phyloP scores from a whole-genome alignment of 2,888 invertebrate genomes.

The Nomada fabriciana region DNA sequence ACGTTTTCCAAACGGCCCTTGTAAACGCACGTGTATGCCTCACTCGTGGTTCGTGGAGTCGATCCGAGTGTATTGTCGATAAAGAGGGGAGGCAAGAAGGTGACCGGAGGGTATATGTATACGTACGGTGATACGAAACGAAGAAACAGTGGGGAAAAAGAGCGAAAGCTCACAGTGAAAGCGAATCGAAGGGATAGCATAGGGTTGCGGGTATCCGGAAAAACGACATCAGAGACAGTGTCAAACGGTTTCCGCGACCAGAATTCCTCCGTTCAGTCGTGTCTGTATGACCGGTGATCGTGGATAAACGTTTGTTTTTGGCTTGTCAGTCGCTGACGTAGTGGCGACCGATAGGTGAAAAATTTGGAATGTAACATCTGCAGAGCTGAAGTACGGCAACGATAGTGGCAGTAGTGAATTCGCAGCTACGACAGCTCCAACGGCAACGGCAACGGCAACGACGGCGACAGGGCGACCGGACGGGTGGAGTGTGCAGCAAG shows the following conservation, averaged over 20 bases:
- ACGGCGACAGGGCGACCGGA: slow-evolving; percentile 59
- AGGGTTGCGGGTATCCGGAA: slow-evolving; percentile 21
- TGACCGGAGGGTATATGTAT: slow-evolving; percentile 42
- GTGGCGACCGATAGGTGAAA: slow-evolving; percentile 39
- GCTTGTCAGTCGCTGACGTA: slow-evolving; percentile 13
- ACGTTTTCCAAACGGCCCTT: slow-evolving; percentile 8
- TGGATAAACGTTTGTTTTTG: slow-evolving; percentile 43
- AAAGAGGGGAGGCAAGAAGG: slow-evolving; percentile 21
- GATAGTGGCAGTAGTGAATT: slow-evolving; percentile 37
- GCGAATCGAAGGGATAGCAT: slow-evolving; percentile 26
- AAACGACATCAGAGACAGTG: slow-evolving; percentile 28
- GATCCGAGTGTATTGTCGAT: slow-evolving; percentile 22
- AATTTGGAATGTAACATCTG: slow-evolving; percentile 56
- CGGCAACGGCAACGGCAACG: slow-evolving; percentile 34
- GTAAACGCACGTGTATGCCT: slow-evolving; percentile 42
- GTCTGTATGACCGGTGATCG: slow-evolving; percentile 50
- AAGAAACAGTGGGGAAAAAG: slow-evolving; percentile 51
- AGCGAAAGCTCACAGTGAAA: slow-evolving; percentile 55
- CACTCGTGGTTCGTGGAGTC: slow-evolving; percentile 26
- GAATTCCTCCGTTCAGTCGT: slow-evolving; percentile 26
- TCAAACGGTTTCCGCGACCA: slow-evolving; percentile 23
- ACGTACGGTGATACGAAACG: slow-evolving; percentile 47
- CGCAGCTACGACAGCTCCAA: slow-evolving; percentile 24
- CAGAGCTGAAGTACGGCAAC: slow-evolving; percentile 44
- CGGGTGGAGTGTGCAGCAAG: slow-evolving; percentile 58